A percentile compares a stretch with the other conserved stretches of the same genome.
Evolutionary conservation across 2,797 vertebrate species (phyloP).

Genomic region (Salarias fasciatus): DNA sequence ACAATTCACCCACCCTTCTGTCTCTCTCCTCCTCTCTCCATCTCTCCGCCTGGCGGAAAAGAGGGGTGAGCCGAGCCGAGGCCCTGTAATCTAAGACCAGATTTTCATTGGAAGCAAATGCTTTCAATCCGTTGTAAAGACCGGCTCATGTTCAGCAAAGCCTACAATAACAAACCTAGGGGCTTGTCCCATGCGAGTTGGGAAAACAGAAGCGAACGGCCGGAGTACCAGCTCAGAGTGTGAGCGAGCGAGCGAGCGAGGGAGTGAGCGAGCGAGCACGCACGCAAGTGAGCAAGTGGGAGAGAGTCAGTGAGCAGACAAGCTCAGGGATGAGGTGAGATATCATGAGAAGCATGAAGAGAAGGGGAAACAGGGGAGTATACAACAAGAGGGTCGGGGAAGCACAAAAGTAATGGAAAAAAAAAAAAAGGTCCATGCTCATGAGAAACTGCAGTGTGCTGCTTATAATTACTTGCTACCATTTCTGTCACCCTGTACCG

Average conservation of each 20-base stretch:
- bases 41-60: conserved; percentile 57
- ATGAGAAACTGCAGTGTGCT: not conserved
- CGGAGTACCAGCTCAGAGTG: conserved; percentile 47
- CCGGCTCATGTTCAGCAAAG: conserved; percentile 97
- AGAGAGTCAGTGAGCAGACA: conserved; percentile 10
- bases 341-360: conserved; percentile 44
- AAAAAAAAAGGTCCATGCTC: not conserved
- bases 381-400: conserved; percentile 16
- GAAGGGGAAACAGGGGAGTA: not conserved
- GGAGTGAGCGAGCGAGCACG: conserved; percentile 15
- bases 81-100: conserved; percentile 99
- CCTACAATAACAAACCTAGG: conserved; percentile 98
- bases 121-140: conserved; percentile 99
- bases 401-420: conserved; percentile 24
- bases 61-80: conserved; percentile 75
- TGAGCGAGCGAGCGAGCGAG: conserved; percentile 15
- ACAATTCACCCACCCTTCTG: conserved; percentile 84
- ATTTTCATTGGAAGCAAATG: conserved; percentile 99
- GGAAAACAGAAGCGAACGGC: conserved; percentile 87
- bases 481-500: conserved; percentile 4
- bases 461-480: not conserved
- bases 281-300: conserved; percentile 7
- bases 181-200: conserved; percentile 88
- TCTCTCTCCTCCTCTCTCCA: conserved; percentile 24
- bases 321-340: conserved; percentile 48